These are phyloP conservation scores for Paralinhomoeus sp. DNA, from an alignment of 2,888 invertebrate species.

Conservation along the genomic window DNA sequence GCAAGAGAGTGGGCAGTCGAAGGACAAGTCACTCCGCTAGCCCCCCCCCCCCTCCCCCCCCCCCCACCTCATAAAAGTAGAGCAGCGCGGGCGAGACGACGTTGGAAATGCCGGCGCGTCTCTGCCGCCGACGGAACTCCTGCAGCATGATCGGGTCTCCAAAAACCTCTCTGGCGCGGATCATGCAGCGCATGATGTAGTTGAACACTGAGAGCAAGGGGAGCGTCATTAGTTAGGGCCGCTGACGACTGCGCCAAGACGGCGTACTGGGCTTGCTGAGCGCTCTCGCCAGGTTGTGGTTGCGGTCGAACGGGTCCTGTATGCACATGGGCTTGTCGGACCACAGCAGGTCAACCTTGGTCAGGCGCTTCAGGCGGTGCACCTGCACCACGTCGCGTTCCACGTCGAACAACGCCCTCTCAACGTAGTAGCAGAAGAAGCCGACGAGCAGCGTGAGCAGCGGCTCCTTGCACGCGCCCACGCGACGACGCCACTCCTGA, in stretches of 20 bases:
- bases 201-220: slow-evolving; percentile 29
- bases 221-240: not conserved
- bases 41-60: too few relatives aligned
- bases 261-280: slow-evolving; percentile 35
- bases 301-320: slow-evolving; percentile 40
- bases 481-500: not conserved
- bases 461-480: not conserved
- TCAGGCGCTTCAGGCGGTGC: slow-evolving; percentile 14
- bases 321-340: slow-evolving; percentile 34
- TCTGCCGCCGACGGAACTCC: too few relatives aligned
- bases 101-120: too few relatives aligned
- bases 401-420: slow-evolving; percentile 13
- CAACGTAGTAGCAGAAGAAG: slow-evolving; percentile 34
- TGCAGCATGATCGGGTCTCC: slow-evolving; percentile 17
- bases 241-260: not conserved
- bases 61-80: too few relatives aligned
- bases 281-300: slow-evolving; percentile 37
- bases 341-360: slow-evolving; percentile 36
- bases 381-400: slow-evolving; percentile 7
- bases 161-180: slow-evolving; percentile 27
- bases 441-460: slow-evolving; percentile 9
- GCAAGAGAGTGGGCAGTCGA: slow-evolving; percentile 9
- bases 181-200: slow-evolving; percentile 29
- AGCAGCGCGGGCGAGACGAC: too few relatives aligned
- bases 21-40: too few relatives aligned